Evolutionary conservation across 2,888 invertebrate species (phyloP), one percentile per base, ranked within the genome.

Genomic region (Melieria picta): DNA sequence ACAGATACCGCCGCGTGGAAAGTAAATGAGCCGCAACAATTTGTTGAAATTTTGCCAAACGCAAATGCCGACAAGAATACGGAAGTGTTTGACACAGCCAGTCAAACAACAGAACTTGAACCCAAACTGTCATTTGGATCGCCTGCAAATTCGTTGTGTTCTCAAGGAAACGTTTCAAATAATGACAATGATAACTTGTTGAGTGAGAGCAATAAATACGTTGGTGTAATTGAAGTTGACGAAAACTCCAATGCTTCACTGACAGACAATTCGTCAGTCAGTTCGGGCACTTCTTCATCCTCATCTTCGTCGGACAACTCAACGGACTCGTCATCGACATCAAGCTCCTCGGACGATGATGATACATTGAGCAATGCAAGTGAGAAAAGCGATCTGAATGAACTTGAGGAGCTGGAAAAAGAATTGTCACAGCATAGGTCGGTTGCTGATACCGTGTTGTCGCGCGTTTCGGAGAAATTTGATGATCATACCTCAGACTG

Each of bases 341-440:
- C 58, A 11, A n/a, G 10, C 43, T 65, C 57, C 3, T 69, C 69
- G 7, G 10, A 48, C n/a, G 72, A 76, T 69, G 77, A 77, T 60
- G 58, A 57, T 2, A 48, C 46, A 65, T 56, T 55, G n/a, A 71
- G 62, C 55, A 47, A 10, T 16, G 13, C 56, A 58, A 64, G 57
- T 11, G 46, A 10, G 9, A 43, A 70, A 7, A 70, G 55, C 30
- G 84, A 82, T 56, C 79, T 82, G 45, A 81, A 83, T 72, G 83
- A 84, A 65, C 52, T 84, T 72, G 80, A 79, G 4, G 84, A 84
- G 4, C 72, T 84, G 72, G 80, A 84, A 62, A 82, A 78, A 56
- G 84, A 84, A 74, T 76, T 84, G 4, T 81, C 82, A 11, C 79
- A 80, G 71, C 77, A 78, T 60, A 70, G 72, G 13, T n/a, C 47